phyloP scores from a whole-genome alignment of 2,797 vertebrate genomes.

The Sarcophilus harrisii region DNA sequence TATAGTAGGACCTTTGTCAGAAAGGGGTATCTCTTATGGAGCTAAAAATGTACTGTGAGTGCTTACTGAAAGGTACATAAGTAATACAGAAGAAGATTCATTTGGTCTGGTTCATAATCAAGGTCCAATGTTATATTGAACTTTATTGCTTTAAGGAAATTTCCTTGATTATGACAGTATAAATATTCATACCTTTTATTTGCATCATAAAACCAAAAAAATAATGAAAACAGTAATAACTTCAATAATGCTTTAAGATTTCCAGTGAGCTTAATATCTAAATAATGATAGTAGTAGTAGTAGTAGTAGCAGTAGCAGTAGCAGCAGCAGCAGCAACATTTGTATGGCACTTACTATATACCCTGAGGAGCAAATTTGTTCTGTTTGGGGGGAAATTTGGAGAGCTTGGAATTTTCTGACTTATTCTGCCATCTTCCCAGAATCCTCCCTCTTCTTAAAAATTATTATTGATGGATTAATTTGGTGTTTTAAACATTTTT shows the following conservation, averaged over 20 bases:
- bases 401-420: no score
- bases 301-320: not conserved
- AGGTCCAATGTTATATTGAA: fast-evolving
- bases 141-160: not conserved
- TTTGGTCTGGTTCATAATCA: not conserved
- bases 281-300: not conserved
- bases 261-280: not conserved
- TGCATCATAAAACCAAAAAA: not conserved
- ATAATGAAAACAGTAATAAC: not conserved
- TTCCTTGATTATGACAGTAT: not conserved
- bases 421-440: no score
- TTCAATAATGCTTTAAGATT: not conserved
- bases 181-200: not conserved
- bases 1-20: not conserved
- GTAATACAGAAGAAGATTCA: not conserved
- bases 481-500: not conserved
- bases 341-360: no score
- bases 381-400: no score
- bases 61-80: not conserved
- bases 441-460: no score
- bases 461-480: not conserved
- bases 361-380: no score
- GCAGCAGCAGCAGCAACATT: no score
- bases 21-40: not conserved
- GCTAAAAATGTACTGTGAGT: not conserved